These are phyloP conservation scores for Anguilla pacifica DNA, from an alignment of 2,797 vertebrate genomes.

Conservation along the genomic window DNA sequence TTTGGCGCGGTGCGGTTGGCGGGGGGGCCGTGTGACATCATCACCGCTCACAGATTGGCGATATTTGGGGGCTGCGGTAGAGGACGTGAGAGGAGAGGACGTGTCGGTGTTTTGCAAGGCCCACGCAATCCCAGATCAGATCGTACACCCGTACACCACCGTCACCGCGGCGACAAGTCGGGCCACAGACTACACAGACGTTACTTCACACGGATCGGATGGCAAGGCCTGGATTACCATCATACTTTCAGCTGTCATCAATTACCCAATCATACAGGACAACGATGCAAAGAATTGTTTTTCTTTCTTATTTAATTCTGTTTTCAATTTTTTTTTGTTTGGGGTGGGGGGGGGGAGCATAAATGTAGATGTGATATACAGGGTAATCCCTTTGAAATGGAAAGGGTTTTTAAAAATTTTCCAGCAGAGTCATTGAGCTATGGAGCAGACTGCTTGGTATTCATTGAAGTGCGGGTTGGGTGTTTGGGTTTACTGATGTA, in stretches of 20 bases:
- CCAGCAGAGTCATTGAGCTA: background rate
- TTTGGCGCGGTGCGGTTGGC: background rate
- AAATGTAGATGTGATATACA: background rate
- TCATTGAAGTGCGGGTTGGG: background rate
- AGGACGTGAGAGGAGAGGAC: background rate
- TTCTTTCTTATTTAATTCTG: background rate
- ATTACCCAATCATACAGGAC: background rate
- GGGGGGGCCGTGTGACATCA: background rate
- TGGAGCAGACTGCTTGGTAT: background rate
- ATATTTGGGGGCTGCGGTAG: background rate
- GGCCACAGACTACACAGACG: background rate
- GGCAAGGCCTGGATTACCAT: background rate
- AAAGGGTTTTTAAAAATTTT: background rate
- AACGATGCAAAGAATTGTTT: constrained; percentile 5
- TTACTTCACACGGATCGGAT: background rate
- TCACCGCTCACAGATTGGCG: constrained; percentile 5
- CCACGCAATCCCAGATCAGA: background rate
- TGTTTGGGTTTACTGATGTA: background rate
- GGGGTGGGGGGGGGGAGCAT: background rate
- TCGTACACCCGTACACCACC: background rate
- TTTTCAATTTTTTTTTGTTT: background rate
- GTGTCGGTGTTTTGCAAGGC: background rate
- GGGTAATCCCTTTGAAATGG: background rate
- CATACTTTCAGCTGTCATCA: background rate
- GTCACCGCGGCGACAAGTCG: background rate